phyloP scores from a whole-genome alignment of 2,888 invertebrate species.

The Hydrotaea cyrtoneurina region DNA sequence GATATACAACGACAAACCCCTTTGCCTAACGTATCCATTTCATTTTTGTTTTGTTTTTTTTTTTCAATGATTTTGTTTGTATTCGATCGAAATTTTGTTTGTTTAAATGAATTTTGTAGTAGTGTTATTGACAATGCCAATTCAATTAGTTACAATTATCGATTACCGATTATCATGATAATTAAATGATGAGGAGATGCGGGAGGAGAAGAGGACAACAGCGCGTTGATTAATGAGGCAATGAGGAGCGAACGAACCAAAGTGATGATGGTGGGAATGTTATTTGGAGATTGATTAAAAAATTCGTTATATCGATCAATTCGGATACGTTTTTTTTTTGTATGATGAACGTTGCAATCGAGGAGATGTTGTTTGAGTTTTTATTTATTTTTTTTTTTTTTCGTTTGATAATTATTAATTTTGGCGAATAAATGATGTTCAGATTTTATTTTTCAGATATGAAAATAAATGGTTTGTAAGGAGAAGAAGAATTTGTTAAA shows the following conservation, averaged over 20 bases:
- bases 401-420: not conserved
- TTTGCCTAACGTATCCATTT: slow-evolving; percentile 81
- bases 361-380: slow-evolving; percentile 2
- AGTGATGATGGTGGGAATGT: not conserved
- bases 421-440: slow-evolving; percentile 44
- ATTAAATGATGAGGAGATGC: not conserved
- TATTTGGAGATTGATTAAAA: not conserved
- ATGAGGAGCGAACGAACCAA: not conserved
- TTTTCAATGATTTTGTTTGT: slow-evolving; percentile 46
- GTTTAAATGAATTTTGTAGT: slow-evolving; percentile 10
- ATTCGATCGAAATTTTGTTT: slow-evolving; percentile 28
- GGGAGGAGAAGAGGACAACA: not conserved
- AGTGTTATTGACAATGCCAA: not conserved
- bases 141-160: slow-evolving; percentile 26
- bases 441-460: slow-evolving; percentile 24
- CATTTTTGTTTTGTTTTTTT: slow-evolving; percentile 55
- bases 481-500: slow-evolving; percentile 40
- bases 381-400: not conserved
- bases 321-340: slow-evolving; percentile 19
- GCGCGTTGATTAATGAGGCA: not conserved
- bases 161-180: not conserved
- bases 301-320: slow-evolving; percentile 1
- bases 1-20: slow-evolving; percentile 85
- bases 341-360: too few relatives aligned
- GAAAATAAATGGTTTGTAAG: slow-evolving; percentile 55